Conservation (phyloP, 2,888 invertebrate genomes). For the Drosophila nigricruria region DNA sequence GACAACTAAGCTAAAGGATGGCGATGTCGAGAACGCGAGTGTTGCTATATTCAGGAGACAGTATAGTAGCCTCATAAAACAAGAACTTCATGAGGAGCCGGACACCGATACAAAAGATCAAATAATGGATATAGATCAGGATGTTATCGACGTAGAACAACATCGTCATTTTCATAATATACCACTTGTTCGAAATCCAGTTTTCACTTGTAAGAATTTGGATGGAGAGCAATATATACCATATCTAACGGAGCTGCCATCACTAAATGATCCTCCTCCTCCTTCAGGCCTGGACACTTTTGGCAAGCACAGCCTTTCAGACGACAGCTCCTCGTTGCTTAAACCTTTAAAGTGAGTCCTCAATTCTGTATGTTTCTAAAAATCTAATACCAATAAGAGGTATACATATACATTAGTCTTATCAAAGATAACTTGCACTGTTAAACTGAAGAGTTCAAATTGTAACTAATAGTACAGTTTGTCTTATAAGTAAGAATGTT, state of each 20-base stretch:
- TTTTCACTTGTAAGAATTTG: not conserved
- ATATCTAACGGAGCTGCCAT: slow-evolving; percentile 8
- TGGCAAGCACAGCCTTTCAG: slow-evolving; percentile 10
- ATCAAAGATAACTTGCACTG: no score
- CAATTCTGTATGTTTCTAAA: not conserved
- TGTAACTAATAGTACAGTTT: no score
- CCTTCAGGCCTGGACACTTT: slow-evolving; percentile 2
- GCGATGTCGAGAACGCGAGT: not conserved
- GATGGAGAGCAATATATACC: slow-evolving; percentile 2
- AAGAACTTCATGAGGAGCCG: slow-evolving; percentile 6
- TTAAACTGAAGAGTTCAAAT: no score
- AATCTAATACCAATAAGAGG: not conserved
- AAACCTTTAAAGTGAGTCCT: slow-evolving; percentile 26
- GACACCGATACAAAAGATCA: not conserved
- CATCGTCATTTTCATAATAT: not conserved
- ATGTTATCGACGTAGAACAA: slow-evolving; percentile 6
- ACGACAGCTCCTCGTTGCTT: slow-evolving; percentile 10
- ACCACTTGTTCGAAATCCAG: slow-evolving; percentile 15
- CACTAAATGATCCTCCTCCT: not conserved
- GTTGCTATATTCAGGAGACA: not conserved
- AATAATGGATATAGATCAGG: slow-evolving; percentile 3
- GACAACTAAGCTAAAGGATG: slow-evolving; percentile 1
- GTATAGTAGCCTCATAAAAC: slow-evolving; percentile 1
- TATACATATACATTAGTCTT: no score
- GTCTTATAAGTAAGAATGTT: no score